Conservation (phyloP, 2,888 invertebrate species). For the Eilema sororculum region DNA sequence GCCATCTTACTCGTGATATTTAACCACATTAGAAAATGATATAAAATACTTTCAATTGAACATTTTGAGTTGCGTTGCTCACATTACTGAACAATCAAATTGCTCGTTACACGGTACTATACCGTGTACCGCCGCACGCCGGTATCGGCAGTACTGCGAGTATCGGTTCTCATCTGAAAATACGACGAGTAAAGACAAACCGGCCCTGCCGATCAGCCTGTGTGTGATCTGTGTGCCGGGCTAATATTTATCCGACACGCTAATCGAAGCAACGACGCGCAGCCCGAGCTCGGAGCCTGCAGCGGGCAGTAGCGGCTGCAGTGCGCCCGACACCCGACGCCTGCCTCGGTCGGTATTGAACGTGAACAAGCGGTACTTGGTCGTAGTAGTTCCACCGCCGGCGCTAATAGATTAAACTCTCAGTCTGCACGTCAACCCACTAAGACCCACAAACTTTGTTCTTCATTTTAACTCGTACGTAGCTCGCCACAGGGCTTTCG, state of each 20-base stretch:
- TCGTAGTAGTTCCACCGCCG: neutral
- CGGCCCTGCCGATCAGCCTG: neutral
- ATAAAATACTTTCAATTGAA: too few relatives aligned
- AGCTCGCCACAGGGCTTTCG: neutral
- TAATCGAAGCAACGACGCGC: neutral
- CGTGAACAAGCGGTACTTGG: neutral
- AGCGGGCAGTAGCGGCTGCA: neutral
- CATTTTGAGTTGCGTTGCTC: too few relatives aligned
- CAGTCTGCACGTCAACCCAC: neutral
- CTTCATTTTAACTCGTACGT: conserved; percentile 12
- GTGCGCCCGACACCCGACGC: neutral
- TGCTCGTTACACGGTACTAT: too few relatives aligned
- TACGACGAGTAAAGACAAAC: neutral
- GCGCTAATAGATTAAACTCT: neutral
- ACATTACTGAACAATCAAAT: too few relatives aligned
- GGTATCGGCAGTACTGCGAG: neutral
- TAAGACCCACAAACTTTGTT: conserved; percentile 4
- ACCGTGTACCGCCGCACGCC: too few relatives aligned
- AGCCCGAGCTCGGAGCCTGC: neutral
- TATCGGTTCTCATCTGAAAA: neutral
- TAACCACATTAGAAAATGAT: too few relatives aligned
- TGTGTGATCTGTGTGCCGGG: neutral
- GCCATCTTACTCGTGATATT: too few relatives aligned
- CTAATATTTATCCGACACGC: neutral
- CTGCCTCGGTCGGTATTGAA: neutral